These are phyloP conservation scores for Dicycla oo DNA, from an alignment of 2,888 invertebrate species.

Conservation along the genomic window DNA sequence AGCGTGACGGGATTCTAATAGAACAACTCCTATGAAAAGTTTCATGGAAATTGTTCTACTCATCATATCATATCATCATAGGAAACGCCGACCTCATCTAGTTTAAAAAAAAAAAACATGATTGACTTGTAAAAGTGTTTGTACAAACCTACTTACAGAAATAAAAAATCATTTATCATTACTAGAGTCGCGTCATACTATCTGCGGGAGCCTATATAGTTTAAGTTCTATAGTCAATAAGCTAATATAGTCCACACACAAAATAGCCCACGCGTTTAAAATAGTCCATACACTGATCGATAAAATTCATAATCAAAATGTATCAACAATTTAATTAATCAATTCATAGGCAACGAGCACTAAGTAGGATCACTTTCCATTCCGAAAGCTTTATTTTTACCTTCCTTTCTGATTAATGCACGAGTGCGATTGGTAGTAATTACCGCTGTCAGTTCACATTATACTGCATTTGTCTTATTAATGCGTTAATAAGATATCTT, in stretches of 20 bases:
- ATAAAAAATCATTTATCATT: too few species aligned
- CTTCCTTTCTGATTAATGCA: conserved; percentile 36
- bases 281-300: background rate
- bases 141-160: too few species aligned
- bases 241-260: background rate
- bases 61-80: too few species aligned
- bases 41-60: too few species aligned
- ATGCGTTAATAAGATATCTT: conserved; percentile 60
- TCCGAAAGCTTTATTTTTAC: conserved; percentile 24
- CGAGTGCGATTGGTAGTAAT: conserved; percentile 56
- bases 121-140: too few species aligned
- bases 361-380: background rate
- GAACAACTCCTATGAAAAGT: too few species aligned
- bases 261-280: too few species aligned
- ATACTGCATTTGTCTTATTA: conserved; percentile 53
- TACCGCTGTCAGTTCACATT: conserved; percentile 48
- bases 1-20: too few species aligned
- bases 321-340: background rate
- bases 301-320: background rate
- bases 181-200: too few species aligned
- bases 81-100: too few species aligned
- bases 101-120: too few species aligned
- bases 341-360: background rate
- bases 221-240: background rate
- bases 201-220: too few species aligned